Conservation (phyloP, 2,797 vertebrate species). For the Pseudotriccus pelzelni region DNA sequence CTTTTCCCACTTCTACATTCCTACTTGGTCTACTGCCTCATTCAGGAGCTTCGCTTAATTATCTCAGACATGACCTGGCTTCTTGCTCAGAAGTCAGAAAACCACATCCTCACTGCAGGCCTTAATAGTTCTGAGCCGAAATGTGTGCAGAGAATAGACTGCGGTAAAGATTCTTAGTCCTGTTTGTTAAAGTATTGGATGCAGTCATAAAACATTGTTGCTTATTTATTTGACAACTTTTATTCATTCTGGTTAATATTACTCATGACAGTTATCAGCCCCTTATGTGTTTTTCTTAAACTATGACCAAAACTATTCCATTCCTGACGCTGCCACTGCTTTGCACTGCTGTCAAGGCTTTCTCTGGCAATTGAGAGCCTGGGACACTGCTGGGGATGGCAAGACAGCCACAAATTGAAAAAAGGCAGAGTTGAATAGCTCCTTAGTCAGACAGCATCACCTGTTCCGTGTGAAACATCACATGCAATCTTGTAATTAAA, state of each 20-base stretch:
- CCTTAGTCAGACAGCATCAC: background rate
- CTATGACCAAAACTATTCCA: background rate
- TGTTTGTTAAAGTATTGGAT: background rate
- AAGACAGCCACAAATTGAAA: background rate
- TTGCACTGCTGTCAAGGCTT: background rate
- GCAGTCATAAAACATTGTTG: background rate
- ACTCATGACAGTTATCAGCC: background rate
- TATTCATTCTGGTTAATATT: background rate
- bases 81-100: slow-evolving; percentile 5
- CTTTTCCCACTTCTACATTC: too few relatives aligned
- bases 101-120: background rate
- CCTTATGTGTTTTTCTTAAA: background rate
- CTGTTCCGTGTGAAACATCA: background rate
- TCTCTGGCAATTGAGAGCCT: background rate
- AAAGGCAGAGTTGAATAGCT: background rate
- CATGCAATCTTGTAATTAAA: background rate
- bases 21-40: background rate
- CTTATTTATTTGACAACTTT: background rate
- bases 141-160: background rate
- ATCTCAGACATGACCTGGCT: background rate
- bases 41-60: background rate
- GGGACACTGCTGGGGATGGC: background rate
- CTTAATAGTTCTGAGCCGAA: background rate
- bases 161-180: background rate
- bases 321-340: background rate